These are phyloP conservation scores for Neodiprion lecontei DNA, from an alignment of 1,140 invertebrate species.

Conservation along the genomic window DNA sequence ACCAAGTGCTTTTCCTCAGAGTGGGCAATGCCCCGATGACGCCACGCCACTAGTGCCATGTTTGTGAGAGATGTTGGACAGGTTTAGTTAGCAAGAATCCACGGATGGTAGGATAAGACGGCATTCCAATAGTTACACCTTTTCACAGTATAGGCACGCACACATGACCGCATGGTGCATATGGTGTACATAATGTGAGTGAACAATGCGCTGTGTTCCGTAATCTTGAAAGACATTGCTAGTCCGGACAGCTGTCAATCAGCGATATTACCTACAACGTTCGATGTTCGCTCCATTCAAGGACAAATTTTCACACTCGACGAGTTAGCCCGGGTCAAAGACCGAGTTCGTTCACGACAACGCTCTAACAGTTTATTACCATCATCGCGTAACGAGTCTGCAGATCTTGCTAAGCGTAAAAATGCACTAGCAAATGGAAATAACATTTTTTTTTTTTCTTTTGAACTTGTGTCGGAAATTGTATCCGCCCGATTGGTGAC, in stretches of 20 bases:
- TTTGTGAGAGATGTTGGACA: neutral
- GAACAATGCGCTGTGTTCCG: neutral
- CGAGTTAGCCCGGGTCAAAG: neutral
- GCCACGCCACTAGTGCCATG: neutral
- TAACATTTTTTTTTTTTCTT: too few species aligned
- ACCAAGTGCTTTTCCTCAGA: neutral
- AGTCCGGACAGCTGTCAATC: neutral
- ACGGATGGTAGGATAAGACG: neutral
- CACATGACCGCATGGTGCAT: neutral
- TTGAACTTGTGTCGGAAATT: too few species aligned
- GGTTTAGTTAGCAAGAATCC: neutral
- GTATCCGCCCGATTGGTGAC: too few species aligned
- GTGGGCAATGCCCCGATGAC: neutral
- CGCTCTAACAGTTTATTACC: too few species aligned
- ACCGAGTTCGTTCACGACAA: neutral
- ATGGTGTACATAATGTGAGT: too few species aligned
- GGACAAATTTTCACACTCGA: neutral
- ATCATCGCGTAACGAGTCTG: too few species aligned
- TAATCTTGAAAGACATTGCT: neutral
- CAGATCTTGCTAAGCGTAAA: too few species aligned
- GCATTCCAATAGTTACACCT: slow-evolving; percentile 2
- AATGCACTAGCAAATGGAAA: too few species aligned
- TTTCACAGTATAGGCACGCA: neutral
- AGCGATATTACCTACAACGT: neutral
- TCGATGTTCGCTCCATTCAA: neutral